A percentile compares a stretch with the other conserved stretches of the same genome.
Evolutionary conservation across 2,113 vertebrate genomes (phyloP).

Genomic region (Hippoglossus stenolepis): DNA sequence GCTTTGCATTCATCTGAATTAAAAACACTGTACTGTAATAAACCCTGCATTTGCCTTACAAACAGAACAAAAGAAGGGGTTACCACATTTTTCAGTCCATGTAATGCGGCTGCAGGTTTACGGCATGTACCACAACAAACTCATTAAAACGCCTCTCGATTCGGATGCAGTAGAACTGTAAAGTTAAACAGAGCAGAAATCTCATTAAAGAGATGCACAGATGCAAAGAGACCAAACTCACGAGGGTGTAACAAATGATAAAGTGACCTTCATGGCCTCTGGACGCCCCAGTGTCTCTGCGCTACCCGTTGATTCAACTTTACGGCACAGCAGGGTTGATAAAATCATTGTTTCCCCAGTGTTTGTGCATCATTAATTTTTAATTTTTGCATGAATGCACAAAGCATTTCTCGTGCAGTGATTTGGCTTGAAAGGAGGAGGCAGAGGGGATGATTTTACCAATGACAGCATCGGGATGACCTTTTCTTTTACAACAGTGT

Average conservation of each 20-base stretch:
- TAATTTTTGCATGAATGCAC: conserved; percentile 46
- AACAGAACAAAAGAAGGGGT: not conserved
- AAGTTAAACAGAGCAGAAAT: conserved; percentile 74
- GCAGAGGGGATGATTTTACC: not conserved
- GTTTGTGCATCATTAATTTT: conserved; percentile 37
- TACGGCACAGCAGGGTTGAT: conserved; percentile 42
- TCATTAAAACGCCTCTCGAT: conserved; percentile 46
- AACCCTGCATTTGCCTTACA: not conserved
- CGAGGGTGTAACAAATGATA: conserved; percentile 60
- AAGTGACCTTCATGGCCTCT: conserved; percentile 62
- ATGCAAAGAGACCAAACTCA: conserved; percentile 29
- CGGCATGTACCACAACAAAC: conserved; percentile 31
- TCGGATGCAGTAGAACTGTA: conserved; percentile 34
- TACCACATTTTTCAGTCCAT: not conserved
- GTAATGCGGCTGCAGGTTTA: conserved; percentile 7
- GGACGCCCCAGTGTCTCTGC: conserved; percentile 12
- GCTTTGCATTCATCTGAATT: not conserved
- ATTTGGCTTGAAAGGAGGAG: conserved; percentile 24
- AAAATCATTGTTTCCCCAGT: conserved; percentile 55
- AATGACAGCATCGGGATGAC: conserved; percentile 27
- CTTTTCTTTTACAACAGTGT: conserved; percentile 6
- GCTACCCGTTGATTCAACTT: conserved; percentile 30
- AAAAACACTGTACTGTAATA: not conserved
- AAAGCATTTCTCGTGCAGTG: not conserved
- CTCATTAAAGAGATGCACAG: conserved; percentile 60